Percentiles rank a stretch among this genome's conserved stretches.
Conservation (phyloP, 2,113 vertebrate species). For the Haemorhous mexicanus region DNA sequence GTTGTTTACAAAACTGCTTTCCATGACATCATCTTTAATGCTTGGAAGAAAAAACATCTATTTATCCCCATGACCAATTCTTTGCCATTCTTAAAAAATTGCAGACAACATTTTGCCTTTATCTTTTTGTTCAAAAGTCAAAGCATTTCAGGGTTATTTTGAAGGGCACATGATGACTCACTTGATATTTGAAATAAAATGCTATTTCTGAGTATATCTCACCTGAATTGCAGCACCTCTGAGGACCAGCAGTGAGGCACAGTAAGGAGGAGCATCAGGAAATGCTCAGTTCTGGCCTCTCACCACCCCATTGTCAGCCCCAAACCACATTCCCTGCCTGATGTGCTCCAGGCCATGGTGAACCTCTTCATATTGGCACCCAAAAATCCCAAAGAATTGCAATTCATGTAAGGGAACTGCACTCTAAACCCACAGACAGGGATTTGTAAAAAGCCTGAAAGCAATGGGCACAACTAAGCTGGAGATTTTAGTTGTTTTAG, state of each 20-base stretch:
- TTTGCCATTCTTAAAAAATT: not conserved
- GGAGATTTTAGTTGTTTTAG: not conserved
- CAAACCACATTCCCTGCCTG: not conserved
- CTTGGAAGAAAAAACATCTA: not conserved
- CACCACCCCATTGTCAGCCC: not conserved
- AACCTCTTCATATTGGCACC: not conserved
- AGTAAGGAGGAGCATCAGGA: rapidly evolving
- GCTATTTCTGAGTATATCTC: not conserved
- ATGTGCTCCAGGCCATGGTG: too few relatives aligned
- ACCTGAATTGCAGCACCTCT: not conserved
- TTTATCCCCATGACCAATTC: constrained; percentile 5
- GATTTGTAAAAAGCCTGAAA: not conserved
- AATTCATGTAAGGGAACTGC: not conserved
- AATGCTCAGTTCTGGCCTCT: not conserved
- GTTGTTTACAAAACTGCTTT: constrained; percentile 36
- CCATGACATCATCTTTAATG: not conserved
- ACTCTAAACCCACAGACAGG: not conserved
- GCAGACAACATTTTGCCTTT: not conserved
- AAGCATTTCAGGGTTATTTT: constrained; percentile 1
- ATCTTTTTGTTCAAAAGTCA: not conserved
- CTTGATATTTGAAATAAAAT: not conserved
- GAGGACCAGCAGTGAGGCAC: not conserved
- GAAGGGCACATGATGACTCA: not conserved
- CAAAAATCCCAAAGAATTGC: not conserved
- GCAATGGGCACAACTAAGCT: not conserved